These are phyloP conservation scores for Archocentrus centrarchus DNA, from an alignment of 2,113 vertebrate species.

Conservation along the genomic window DNA sequence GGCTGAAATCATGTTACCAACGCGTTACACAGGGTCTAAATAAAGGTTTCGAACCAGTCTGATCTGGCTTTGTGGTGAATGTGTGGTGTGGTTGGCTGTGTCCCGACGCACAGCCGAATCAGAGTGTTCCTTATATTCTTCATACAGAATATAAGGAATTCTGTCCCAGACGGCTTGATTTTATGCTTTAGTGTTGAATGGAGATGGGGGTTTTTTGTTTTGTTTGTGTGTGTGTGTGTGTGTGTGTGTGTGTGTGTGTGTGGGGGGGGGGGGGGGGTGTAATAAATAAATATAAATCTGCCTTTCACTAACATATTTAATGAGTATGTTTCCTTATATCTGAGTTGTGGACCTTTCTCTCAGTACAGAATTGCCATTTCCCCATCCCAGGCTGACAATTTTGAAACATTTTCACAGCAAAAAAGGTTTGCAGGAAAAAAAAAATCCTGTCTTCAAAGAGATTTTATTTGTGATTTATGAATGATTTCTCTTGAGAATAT, in stretches of 20 bases:
- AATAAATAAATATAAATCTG: neutral
- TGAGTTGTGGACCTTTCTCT: slow-evolving; percentile 1
- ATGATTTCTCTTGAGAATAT: slow-evolving; percentile 24
- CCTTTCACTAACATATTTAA: neutral
- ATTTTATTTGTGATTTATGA: slow-evolving; percentile 24
- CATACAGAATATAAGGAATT: neutral
- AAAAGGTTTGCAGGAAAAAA: no score
- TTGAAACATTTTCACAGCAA: neutral
- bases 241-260: no score
- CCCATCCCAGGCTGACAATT: neutral
- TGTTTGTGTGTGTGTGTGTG: no score
- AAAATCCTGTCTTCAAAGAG: slow-evolving; percentile 16
- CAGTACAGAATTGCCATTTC: neutral
- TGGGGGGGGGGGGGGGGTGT: neutral
- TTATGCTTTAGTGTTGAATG: neutral
- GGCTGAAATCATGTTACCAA: slow-evolving; percentile 58
- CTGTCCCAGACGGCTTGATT: neutral
- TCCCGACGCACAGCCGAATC: neutral
- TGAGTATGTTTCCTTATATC: neutral
- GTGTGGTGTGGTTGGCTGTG: slow-evolving; percentile 6
- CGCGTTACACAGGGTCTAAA: slow-evolving; percentile 59
- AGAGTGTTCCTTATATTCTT: neutral
- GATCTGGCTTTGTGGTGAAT: slow-evolving; percentile 52
- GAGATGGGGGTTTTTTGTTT: neutral
- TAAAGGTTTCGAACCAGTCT: slow-evolving; percentile 58